These are phyloP conservation scores for Myrmecobius fasciatus DNA, from an alignment of 2,113 vertebrate genomes.

Conservation along the genomic window DNA sequence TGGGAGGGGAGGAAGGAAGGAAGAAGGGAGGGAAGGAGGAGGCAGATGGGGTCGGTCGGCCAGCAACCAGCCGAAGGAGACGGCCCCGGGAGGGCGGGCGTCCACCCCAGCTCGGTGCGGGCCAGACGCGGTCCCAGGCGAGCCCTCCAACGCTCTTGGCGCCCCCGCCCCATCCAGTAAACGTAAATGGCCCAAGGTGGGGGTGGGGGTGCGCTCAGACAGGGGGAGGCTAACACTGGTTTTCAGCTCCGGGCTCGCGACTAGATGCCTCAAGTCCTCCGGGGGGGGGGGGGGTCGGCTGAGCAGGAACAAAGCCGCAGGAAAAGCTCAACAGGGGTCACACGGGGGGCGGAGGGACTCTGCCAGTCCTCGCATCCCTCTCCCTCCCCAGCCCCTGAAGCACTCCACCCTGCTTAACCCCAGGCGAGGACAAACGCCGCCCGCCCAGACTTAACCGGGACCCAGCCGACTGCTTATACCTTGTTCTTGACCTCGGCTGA, in stretches of 20 bases:
- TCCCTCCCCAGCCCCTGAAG: background rate
- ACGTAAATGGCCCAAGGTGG: background rate
- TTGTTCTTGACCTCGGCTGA: constrained; percentile 96
- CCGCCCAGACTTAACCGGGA: background rate
- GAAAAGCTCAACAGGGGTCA: background rate
- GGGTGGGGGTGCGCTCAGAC: background rate
- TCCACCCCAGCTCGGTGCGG: background rate
- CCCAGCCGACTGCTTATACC: constrained; percentile 78
- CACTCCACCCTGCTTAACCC: background rate
- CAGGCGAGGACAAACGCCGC: background rate
- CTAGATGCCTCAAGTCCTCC: background rate
- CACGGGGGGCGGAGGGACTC: background rate
- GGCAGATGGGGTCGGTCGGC: background rate
- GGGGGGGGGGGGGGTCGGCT: background rate
- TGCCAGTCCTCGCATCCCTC: constrained; percentile 21
- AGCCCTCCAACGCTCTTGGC: background rate
- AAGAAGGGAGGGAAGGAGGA: background rate
- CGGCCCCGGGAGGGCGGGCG: background rate
- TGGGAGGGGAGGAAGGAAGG: background rate
- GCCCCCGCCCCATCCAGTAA: too few relatives aligned
- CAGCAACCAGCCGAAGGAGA: background rate
- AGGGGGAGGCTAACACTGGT: background rate
- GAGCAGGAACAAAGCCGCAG: constrained; percentile 65
- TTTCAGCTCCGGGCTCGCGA: background rate
- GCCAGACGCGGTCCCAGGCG: too few relatives aligned